Evolutionary conservation across 2,113 vertebrate species (phyloP).

Genomic region (Dinomys branickii): DNA sequence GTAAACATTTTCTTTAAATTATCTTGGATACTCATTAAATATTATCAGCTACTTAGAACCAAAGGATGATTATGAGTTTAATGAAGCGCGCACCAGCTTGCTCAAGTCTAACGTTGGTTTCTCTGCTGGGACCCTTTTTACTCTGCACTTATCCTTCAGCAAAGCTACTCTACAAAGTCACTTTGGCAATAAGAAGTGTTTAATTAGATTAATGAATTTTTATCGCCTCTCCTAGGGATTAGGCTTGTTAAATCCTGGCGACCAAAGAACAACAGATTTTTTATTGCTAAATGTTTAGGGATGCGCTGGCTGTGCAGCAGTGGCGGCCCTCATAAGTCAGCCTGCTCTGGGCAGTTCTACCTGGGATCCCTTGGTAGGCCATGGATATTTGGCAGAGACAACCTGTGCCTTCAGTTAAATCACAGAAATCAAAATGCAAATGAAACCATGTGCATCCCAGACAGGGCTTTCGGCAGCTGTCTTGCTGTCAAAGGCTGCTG

Average conservation of each 20-base stretch:
- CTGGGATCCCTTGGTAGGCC: conserved; percentile 87
- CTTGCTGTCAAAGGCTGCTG: conserved; percentile 84
- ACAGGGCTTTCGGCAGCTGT: conserved; percentile 82
- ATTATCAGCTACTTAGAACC: conserved; percentile 99
- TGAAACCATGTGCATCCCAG: conserved; percentile 80
- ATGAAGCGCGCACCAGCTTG: conserved; percentile 97
- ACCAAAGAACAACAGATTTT: conserved; percentile 98
- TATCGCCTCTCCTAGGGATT: conserved; percentile 94
- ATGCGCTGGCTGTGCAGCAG: conserved; percentile 82
- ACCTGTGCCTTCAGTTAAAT: conserved; percentile 90
- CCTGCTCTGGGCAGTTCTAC: conserved; percentile 91
- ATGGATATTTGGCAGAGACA: conserved; percentile 90
- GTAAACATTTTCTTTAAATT: conserved; percentile 94
- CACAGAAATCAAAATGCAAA: conserved; percentile 91
- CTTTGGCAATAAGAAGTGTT: conserved; percentile 99
- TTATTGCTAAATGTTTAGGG: conserved; percentile 93
- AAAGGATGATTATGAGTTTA: conserved; percentile 99
- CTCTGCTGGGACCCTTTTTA: conserved; percentile 98
- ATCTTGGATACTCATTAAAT: conserved; percentile 98
- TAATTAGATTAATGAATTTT: conserved; percentile 99
- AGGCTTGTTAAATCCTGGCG: conserved; percentile 94
- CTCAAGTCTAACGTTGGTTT: conserved; percentile 93
- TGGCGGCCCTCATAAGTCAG: conserved; percentile 86
- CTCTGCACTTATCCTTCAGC: conserved; percentile 99
- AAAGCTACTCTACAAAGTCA: conserved; percentile 96